Evolutionary conservation across 2,113 vertebrate genomes (phyloP).

Genomic region (Himantopus leucocephalus): DNA sequence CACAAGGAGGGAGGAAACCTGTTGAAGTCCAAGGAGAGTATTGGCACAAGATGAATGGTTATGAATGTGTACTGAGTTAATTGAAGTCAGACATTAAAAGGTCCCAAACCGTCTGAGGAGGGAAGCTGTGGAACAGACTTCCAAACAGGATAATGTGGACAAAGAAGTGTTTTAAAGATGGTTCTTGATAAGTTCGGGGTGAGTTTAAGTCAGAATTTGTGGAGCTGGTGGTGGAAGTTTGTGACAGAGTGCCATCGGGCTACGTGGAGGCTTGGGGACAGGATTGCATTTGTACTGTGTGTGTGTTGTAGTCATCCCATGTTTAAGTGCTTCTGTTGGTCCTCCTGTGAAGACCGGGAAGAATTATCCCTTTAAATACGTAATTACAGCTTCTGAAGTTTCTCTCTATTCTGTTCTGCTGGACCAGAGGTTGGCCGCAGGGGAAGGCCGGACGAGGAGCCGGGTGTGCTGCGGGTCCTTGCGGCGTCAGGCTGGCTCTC

Average conservation of each 20-base stretch:
- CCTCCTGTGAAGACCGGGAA: background rate
- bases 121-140: slow-evolving; percentile 40
- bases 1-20: slow-evolving; percentile 48
- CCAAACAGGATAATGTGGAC: slow-evolving; percentile 57
- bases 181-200: background rate
- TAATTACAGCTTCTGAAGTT: background rate
- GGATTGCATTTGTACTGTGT: background rate
- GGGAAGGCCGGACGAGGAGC: background rate
- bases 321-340: background rate
- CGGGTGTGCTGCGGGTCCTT: background rate
- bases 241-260: background rate
- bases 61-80: background rate
- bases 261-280: background rate
- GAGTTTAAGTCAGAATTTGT: background rate
- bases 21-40: background rate
- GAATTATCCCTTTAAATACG: background rate
- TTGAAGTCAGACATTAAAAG: slow-evolving; percentile 60
- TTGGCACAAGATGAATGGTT: slow-evolving; percentile 59
- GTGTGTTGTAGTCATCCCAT: background rate
- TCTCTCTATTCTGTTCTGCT: background rate
- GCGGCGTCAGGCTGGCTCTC: background rate
- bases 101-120: background rate
- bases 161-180: slow-evolving; percentile 48
- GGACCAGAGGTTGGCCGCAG: background rate
- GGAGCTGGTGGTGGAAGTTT: background rate